Conservation (phyloP, 2,888 invertebrate species). For the Bugulina stolonifera region DNA sequence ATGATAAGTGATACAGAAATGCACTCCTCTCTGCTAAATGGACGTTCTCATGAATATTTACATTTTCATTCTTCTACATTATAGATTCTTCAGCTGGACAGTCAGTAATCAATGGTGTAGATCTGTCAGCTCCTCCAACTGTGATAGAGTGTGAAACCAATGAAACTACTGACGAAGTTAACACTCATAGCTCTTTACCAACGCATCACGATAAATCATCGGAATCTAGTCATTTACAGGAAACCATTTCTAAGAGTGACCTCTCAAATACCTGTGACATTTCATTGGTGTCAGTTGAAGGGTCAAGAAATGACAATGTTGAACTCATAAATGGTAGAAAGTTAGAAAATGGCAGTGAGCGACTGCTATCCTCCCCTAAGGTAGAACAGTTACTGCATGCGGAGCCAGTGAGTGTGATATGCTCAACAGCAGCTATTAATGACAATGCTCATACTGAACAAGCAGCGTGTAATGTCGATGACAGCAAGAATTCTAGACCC, state of each 20-base stretch:
- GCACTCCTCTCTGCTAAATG: no score
- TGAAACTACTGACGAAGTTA: background rate
- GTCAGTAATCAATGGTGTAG: no score
- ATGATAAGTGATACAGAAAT: no score
- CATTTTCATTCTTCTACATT: no score
- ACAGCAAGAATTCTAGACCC: no score
- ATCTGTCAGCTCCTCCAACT: background rate
- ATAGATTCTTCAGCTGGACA: no score
- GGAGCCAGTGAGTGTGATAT: constrained; percentile 8
- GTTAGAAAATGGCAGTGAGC: background rate
- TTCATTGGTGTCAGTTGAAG: no score
- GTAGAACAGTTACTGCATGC: background rate
- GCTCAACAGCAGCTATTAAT: background rate
- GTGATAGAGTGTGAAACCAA: background rate
- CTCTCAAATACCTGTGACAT: background rate
- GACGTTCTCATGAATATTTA: no score
- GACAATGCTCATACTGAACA: background rate
- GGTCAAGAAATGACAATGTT: background rate
- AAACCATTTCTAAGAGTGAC: background rate
- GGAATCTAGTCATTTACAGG: background rate
- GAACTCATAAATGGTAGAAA: background rate
- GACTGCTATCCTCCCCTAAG: background rate
- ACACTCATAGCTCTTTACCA: background rate
- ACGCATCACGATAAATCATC: background rate
- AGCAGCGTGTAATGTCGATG: no score